Evolutionary conservation across 2,797 vertebrate species (phyloP), one percentile per base, ranked within the genome.

Genomic region (Pyrocephalus nanus): DNA sequence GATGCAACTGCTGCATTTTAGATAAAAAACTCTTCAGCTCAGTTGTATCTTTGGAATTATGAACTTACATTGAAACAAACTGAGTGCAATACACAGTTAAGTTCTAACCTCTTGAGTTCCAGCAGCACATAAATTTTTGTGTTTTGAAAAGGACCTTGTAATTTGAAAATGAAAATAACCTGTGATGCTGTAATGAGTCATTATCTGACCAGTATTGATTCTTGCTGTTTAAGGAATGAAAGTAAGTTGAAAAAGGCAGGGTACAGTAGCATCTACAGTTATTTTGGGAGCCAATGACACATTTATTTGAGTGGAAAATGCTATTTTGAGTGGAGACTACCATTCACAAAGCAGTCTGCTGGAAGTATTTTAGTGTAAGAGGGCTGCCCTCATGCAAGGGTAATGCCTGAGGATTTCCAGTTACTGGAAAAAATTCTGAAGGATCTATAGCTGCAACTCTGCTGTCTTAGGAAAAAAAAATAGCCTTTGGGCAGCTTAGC

Each of bases 401-500:
- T 86, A 72, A 27, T 57, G 91, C 74, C 86, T 81, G 70, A 93
- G 58, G 88, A 84, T 95, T 95, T 92, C 66, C 92, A 86, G 58
- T 91, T 74, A 78, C 70, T 81, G 64, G 67, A 69, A 90, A 23
- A 95, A 93, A 34, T 26, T n/a, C 57, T 91, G 30, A 38, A 70
- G 85, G 58, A 76, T 71, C 71, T 95, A 50, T 45, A 70, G 84
- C 93, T 94, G 70, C 30, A 84, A 62, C n/a, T 93, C 38, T 92
- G 88, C 38, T 90, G 34, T 93, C 88, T 88, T 84, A 90, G 86
- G 84, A 40, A 93, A 86, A 43, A 84, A 74, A 86, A 93, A 88
- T 64, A 81, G 61, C 88, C 84, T 92, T 88, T 90, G 92, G 93
- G 73, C 82, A 92, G 83, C 81, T 95, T 62, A 93, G 69, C 78